phyloP scores from a whole-genome alignment of 2,113 vertebrate species.

The Podiceps cristatus region DNA sequence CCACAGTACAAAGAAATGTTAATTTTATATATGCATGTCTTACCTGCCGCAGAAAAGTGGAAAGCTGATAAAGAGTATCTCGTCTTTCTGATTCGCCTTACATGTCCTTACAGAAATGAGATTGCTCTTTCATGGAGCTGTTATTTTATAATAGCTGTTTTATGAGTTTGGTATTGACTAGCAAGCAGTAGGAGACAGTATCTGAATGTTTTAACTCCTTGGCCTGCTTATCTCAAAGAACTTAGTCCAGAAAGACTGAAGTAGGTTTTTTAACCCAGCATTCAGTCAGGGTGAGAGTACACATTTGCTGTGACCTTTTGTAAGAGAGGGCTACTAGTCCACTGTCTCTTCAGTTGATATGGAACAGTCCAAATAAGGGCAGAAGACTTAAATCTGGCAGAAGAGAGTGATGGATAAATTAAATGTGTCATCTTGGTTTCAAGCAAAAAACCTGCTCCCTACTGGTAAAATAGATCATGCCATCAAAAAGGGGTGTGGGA shows the following conservation, averaged over 20 bases:
- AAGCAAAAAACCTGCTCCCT: background rate
- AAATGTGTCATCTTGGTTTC: background rate
- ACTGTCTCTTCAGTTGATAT: rapidly evolving
- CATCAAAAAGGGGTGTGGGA: background rate
- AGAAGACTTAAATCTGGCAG: rapidly evolving
- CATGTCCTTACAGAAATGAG: background rate
- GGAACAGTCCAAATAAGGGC: background rate
- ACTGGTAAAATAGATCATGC: background rate
- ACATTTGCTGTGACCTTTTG: background rate
- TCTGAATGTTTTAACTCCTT: background rate
- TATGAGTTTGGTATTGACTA: rapidly evolving
- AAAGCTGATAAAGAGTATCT: background rate
- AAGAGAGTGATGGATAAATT: rapidly evolving
- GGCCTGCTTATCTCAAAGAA: background rate
- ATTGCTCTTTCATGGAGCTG: background rate
- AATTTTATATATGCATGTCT: rapidly evolving
- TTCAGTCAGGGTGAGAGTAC: background rate
- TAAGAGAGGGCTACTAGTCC: background rate
- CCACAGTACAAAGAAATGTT: background rate
- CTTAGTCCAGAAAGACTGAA: background rate
- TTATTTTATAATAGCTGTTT: background rate
- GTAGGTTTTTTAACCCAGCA: rapidly evolving
- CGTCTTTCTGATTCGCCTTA: background rate
- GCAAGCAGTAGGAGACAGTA: background rate
- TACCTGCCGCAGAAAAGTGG: background rate